Evolutionary conservation across 1,140 invertebrate species (phyloP).

Genomic region (Drosophila mauritiana): DNA sequence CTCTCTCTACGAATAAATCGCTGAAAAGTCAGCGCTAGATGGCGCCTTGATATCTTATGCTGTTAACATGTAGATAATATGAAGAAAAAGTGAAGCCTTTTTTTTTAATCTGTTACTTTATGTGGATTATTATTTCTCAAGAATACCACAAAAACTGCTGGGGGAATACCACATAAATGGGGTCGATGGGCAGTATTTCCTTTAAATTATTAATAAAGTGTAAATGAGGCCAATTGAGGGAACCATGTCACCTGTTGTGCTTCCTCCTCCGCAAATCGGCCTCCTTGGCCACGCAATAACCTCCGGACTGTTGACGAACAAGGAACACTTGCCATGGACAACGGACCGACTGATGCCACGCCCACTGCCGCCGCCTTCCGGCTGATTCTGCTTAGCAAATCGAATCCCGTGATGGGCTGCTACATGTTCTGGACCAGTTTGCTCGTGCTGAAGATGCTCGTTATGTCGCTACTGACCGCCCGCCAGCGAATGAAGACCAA

Average conservation of each 20-base stretch:
- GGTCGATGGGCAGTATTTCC: too few species aligned
- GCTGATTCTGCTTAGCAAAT: conserved; percentile 45
- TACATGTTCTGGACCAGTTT: conserved; percentile 85
- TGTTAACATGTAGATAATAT: neutral
- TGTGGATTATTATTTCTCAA: too few species aligned
- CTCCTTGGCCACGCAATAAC: neutral
- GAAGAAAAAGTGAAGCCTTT: too few species aligned
- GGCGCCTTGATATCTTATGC: neutral
- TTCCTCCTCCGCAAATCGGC: neutral
- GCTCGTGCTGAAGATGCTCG: conserved; percentile 85
- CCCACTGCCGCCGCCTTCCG: conserved; percentile 9
- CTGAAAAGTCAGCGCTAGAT: neutral
- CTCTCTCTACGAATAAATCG: neutral
- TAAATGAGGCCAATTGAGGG: conserved; percentile 22
- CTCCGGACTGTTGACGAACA: neutral
- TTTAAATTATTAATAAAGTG: neutral
- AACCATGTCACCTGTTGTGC: conserved; percentile 21
- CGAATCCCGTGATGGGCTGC: conserved; percentile 84
- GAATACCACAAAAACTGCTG: neutral
- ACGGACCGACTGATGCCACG: neutral
- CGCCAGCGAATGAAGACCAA: conserved; percentile 84
- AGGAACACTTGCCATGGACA: conserved; percentile 4
- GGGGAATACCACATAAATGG: neutral
- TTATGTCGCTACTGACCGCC: conserved; percentile 85
- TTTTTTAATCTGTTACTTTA: too few species aligned